phyloP scores from a whole-genome alignment of 2,113 vertebrate genomes.

The Riparia riparia region DNA sequence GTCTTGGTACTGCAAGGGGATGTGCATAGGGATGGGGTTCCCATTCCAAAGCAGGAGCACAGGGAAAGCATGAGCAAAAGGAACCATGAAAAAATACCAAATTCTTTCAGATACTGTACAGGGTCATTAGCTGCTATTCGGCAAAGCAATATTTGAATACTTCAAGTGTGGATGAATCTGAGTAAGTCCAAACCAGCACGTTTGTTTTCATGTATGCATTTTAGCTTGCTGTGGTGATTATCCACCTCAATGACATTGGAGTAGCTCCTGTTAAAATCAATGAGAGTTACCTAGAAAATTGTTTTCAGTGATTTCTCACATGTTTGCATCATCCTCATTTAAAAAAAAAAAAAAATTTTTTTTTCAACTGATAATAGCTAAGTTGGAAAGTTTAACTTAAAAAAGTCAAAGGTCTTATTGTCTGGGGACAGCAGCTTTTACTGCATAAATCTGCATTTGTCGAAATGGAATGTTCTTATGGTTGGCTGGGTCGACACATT shows the following conservation, averaged over 20 bases:
- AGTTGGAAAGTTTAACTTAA: neutral
- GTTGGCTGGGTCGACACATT: neutral
- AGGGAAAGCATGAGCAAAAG: conserved; percentile 32
- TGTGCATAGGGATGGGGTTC: conserved; percentile 5
- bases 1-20: conserved; percentile 1
- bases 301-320: neutral
- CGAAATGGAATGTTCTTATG: neutral
- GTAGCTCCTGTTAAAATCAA: neutral
- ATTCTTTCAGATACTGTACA: neutral
- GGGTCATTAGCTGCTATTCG: conserved; percentile 13
- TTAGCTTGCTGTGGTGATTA: neutral
- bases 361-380: conserved; percentile 1
- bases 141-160: conserved; percentile 31
- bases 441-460: neutral
- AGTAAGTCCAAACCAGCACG: neutral
- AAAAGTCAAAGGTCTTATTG: neutral
- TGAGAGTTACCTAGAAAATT: neutral
- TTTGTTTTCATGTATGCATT: neutral
- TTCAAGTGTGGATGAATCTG: neutral
- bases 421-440: neutral
- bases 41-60: conserved; percentile 34
- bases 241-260: neutral
- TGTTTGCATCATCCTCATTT: neutral
- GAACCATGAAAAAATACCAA: neutral
- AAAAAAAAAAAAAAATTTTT: neutral